Evolutionary conservation across 2,797 vertebrate genomes (phyloP).

Genomic region (Aulostomus chinensis): DNA sequence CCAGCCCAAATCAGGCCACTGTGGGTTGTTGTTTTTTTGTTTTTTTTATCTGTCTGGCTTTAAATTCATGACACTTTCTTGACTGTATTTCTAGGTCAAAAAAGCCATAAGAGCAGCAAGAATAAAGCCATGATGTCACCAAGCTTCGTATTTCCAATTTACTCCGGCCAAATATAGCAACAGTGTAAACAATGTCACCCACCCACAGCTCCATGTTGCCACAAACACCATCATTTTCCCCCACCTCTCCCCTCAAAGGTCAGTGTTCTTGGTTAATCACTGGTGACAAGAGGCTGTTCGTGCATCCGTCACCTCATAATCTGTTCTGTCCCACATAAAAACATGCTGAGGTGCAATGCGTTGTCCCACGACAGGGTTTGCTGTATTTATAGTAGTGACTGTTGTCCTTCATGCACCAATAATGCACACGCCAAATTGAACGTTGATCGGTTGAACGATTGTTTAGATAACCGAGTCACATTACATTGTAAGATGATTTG

Average conservation of each 20-base stretch:
- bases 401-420: no score
- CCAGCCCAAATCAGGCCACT: no score
- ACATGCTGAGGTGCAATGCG: slow-evolving; percentile 26
- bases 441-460: no score
- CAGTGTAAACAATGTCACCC: slow-evolving; percentile 27
- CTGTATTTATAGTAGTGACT: no score
- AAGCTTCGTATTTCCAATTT: slow-evolving; percentile 38
- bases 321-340: slow-evolving; percentile 30
- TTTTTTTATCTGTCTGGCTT: no score
- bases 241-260: slow-evolving; percentile 54
- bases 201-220: slow-evolving; percentile 8
- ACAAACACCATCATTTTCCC: slow-evolving; percentile 29
- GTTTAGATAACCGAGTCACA: no score
- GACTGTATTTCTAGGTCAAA: no score
- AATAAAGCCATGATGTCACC: no score
- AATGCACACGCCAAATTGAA: no score
- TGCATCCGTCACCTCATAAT: slow-evolving; percentile 40
- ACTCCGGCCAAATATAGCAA: slow-evolving; percentile 36
- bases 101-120: no score
- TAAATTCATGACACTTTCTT: no score
- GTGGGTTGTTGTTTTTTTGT: no score
- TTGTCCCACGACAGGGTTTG: slow-evolving; percentile 6
- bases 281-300: slow-evolving; percentile 41
- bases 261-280: slow-evolving; percentile 57
- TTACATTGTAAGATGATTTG: slow-evolving; percentile 25